Percentiles rank a stretch among this genome's conserved stretches.
Evolutionary conservation across 1,140 invertebrate species (phyloP).

Genomic region (Lasioglossum baleicum): DNA sequence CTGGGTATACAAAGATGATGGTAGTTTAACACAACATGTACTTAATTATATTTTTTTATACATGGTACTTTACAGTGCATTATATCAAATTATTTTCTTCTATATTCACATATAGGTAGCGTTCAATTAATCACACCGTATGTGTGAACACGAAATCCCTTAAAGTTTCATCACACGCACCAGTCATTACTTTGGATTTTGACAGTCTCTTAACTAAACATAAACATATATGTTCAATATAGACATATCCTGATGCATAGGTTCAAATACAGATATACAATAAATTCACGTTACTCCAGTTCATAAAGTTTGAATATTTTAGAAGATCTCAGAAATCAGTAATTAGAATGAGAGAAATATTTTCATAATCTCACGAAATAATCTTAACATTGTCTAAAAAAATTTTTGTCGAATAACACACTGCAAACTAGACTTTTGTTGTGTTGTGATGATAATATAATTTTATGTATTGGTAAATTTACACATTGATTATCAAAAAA

Average conservation of each 20-base stretch:
- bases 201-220: conserved; percentile 1
- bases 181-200: conserved; percentile 43
- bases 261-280: conserved; percentile 1
- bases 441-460: neutral
- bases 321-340: neutral
- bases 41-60: conserved; percentile 53
- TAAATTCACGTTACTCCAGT: conserved; percentile 2
- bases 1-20: conserved; percentile 51
- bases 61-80: neutral
- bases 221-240: conserved; percentile 18
- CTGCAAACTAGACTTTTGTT: neutral
- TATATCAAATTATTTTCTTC: conserved; percentile 9
- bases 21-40: conserved; percentile 57
- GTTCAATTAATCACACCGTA: neutral
- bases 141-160: neutral
- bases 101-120: neutral
- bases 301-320: neutral
- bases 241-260: conserved; percentile 19
- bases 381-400: conserved; percentile 1
- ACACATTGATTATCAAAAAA: conserved; percentile 10
- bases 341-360: neutral
- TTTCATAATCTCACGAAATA: neutral
- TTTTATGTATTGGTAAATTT: neutral
- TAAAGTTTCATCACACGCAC: conserved; percentile 18
- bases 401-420: neutral